Evolutionary conservation across 2,797 vertebrate species (phyloP), one percentile per base, ranked within the genome.

Genomic region (Pterois miles): DNA sequence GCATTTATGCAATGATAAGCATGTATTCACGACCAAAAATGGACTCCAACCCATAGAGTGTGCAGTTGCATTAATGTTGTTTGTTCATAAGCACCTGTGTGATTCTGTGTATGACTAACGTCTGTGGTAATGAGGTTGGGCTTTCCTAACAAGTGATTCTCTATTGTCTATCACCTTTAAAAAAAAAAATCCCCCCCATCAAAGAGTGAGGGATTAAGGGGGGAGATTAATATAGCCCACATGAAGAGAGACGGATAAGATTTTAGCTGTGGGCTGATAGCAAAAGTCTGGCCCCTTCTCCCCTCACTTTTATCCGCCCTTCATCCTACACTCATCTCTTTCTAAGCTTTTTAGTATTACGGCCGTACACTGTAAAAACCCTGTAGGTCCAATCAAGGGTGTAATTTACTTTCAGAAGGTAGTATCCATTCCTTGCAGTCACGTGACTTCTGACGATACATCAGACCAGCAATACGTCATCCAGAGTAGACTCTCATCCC

Each of bases 161-260:
- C 46, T 46, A 78, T 80, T 54, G 14, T 74, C 62, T 78, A 73
- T 80, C 84, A 80, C 73, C 64, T 73, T n/a, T 2, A 36, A 63
- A 71, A 70, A 54, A 34, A 78, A 52, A 74, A 60, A 14, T 36
- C 62, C 14, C 11, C 18, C 29, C 74, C 73, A 80, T 88, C 79
- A 82, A 82, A 86, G 71, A 70, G 59, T 6, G 3, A 62, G 33
- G 66, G 82, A 85, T 86, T 88, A 86, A 69, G 52, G 57, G 36
- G 57, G 65, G n/a, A 76, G 70, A 70, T 84, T 87, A 82, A 91
- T 88, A 91, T 87, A 88, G 69, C 59, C 69, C 71, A 78, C 59
- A 82, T 71, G 71, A 82, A 84, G 81, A 76, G 48, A 74, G 40
- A 72, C 4, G 25, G 73, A 78, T 72, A 70, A 70, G 69, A 78